Base-by-base conservation (phyloP, 2,797 vertebrate genomes). In the Tenualosa thibaudeaui region DNA sequence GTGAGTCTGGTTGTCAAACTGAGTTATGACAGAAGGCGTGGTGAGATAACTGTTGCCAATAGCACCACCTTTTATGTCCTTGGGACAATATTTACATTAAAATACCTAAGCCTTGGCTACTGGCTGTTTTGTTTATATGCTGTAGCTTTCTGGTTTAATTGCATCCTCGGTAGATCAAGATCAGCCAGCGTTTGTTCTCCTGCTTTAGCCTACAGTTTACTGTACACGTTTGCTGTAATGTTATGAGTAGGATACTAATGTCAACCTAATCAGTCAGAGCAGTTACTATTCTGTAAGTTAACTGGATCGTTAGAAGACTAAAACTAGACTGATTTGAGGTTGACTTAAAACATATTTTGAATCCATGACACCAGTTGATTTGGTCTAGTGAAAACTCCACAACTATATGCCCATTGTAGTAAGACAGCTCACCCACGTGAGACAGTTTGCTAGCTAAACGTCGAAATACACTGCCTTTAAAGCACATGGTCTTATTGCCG, bases 11-110 rank as follows among this genome's bases (percentile, higher is more conserved):
- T 22, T 22, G 40, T 5, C 71, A 46, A 46, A 40, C 40, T 46
- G 40, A 40, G 37, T 43, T 78, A 40, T 46, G 40, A 78, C 40
- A 46, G 12, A 26, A 68, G 71, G 71, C 71, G 71, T 78, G 71
- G 15, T 78, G 37, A 78, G 71, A 78, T 78, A 78, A 78, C 37
- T 78, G 71, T 51, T 9, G 50, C 54, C 54, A 22, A 56, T 56
- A 78, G 3, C 3, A 13, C 17, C 65, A 71, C 37, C 37, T 78
- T 4, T 78, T 78, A 78, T 78, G 71, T 22, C 17, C 17, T 78
- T 31, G 31, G 31, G 4, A 22, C 0, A 43, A 78, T 46, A 78
- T 78, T 78, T 78, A 78, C 71, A 78, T 46, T 7, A 78, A 78
- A 43, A 37, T 19, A 6, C 37, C 37, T 71, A 26, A 13, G 37